Evolutionary conservation across 2,797 vertebrate genomes (phyloP).

Genomic region (Notamacropus eugenii): DNA sequence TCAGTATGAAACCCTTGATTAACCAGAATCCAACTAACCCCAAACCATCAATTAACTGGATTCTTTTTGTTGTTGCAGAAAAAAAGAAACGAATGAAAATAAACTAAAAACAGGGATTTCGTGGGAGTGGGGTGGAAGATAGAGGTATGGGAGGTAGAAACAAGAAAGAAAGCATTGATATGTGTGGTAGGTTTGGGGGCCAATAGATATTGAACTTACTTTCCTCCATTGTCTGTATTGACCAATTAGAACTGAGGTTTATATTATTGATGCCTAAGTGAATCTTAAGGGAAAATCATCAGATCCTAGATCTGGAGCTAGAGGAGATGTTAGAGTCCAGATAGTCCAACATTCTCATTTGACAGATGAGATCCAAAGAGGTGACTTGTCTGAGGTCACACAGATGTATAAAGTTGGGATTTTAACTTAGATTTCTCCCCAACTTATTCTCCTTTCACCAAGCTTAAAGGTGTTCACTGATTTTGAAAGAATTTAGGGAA

Average conservation of each 20-base stretch:
- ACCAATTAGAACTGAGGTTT: neutral
- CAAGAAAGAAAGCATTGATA: neutral
- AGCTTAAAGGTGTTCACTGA: neutral
- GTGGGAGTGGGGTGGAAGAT: neutral
- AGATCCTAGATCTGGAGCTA: neutral
- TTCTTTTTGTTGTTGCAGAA: neutral
- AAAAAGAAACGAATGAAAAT: neutral
- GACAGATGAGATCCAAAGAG: neutral
- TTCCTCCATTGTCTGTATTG: neutral
- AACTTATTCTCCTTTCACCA: neutral
- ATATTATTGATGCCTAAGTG: neutral
- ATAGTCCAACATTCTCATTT: neutral
- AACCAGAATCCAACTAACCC: neutral
- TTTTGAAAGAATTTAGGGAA: neutral
- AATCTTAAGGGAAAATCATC: neutral
- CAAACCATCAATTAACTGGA: neutral
- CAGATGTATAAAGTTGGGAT: neutral
- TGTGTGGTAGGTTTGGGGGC: neutral
- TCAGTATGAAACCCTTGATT: neutral
- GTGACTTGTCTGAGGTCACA: neutral
- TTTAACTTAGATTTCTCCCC: neutral
- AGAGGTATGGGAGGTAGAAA: neutral
- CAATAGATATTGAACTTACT: neutral
- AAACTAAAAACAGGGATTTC: neutral
- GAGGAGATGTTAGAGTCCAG: neutral